These are phyloP conservation scores for Rhea americana DNA, from an alignment of 2,113 vertebrate species.

Conservation along the genomic window DNA sequence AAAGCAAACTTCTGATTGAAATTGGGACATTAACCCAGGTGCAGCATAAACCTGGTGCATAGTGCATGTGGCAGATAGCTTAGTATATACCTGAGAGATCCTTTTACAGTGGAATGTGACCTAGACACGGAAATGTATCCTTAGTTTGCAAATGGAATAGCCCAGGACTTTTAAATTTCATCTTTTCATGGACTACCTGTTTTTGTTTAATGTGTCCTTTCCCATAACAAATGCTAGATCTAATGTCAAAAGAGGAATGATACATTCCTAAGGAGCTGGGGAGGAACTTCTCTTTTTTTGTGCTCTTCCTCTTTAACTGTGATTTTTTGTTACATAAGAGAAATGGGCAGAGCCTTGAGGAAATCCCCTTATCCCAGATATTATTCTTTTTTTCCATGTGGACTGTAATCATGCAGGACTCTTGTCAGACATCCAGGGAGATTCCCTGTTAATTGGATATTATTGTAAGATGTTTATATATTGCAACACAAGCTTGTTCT, in stretches of 20 bases:
- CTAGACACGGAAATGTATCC: not conserved
- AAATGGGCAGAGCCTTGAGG: not conserved
- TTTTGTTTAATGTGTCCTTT: not conserved
- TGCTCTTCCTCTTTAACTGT: not conserved
- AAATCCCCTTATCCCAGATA: not conserved
- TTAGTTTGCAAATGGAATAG: not conserved
- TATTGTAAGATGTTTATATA: not conserved
- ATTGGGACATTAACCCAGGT: not conserved
- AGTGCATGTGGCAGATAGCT: not conserved
- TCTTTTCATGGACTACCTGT: not conserved
- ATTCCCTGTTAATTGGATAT: not conserved
- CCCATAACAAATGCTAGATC: not conserved
- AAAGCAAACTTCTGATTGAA: not conserved
- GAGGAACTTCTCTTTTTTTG: not conserved
- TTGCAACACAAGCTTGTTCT: not conserved
- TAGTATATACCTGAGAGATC: rapidly evolving
- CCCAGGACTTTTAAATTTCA: not conserved
- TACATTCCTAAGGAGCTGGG: not conserved
- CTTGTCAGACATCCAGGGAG: not conserved
- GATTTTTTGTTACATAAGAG: not conserved
- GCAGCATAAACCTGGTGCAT: not conserved
- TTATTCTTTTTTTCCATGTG: not conserved
- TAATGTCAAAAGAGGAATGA: not conserved
- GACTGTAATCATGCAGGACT: not conserved
- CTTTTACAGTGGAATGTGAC: not conserved